phyloP scores from a whole-genome alignment of 2,113 vertebrate genomes.

The Corythornis madagascariensis region DNA sequence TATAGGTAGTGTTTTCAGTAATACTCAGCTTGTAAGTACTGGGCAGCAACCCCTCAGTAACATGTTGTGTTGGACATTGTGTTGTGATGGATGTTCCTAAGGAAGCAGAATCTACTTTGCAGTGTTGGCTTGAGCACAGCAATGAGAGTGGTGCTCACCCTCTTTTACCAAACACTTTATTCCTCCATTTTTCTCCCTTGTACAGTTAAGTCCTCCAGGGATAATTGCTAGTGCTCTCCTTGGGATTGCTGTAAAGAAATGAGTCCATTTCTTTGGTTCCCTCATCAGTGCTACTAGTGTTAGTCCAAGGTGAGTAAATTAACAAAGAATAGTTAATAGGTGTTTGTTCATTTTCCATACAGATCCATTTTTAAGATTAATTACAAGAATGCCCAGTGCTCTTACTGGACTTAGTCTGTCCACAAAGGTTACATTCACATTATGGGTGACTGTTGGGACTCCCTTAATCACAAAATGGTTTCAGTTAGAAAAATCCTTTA shows the following conservation, averaged over 20 bases:
- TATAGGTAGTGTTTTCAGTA: not conserved
- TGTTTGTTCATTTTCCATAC: not conserved
- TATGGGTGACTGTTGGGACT: not conserved
- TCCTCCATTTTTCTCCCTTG: not conserved
- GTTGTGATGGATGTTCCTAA: not conserved
- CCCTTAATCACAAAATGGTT: not conserved
- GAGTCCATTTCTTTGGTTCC: not conserved
- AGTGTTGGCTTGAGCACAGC: not conserved
- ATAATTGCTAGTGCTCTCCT: not conserved
- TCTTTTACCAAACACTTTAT: not conserved
- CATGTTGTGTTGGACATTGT: not conserved
- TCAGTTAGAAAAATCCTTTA: too few species aligned
- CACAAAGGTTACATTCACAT: not conserved
- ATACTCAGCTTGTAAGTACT: not conserved
- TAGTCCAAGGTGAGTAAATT: constrained; percentile 7
- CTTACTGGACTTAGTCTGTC: not conserved
- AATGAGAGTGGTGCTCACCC: not conserved
- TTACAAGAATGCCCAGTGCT: not conserved
- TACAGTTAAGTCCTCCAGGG: not conserved
- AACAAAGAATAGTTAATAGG: constrained; percentile 30
- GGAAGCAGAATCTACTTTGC: not conserved
- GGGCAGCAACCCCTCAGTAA: not conserved
- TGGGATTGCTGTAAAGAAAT: not conserved
- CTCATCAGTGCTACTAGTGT: not conserved
- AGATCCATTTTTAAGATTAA: not conserved